Base-by-base conservation (phyloP, 2,797 vertebrate genomes). In the Liparis tanakae region DNA sequence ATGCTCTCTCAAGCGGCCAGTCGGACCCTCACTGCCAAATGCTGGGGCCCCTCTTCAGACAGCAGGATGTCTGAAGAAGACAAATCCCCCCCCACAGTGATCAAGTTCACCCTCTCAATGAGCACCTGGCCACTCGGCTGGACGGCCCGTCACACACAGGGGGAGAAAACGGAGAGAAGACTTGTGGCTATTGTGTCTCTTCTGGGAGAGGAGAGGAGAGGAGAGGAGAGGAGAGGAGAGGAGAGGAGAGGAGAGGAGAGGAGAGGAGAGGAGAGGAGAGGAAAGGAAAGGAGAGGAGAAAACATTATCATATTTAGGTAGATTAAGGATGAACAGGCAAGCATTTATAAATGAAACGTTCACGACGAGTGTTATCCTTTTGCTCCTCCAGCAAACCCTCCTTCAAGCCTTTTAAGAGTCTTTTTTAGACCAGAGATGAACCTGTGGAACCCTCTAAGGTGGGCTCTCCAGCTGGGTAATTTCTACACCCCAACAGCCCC, bases 401-500 rank as follows among this genome's bases (percentile, higher is more conserved):
- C 53, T 48, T 46, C 43, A 50, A 13, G 39, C 34, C 58, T 20
- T 80, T 94, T 94, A 91, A 93, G 94, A 94, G 90, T 70, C 36
- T 76, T 84, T 77, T 85, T 5, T 15, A 34, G 15, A 66, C 22
- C 25, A 30, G 30, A 39, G 20, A 5, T 44, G 44, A 48, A 56
- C 13, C 25, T 2, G 2, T 60, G 13, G 94, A 94, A 92, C 88
- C 93, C 84, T 93, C 93, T 66, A 92, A 94, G 95, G 94, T 95
- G 94, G 93, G 93, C 93, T 67, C 90, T 84, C 93, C 94, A 95
- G 92, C 94, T 87, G 54, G n/a, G 36, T 44, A 56, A 89, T 77
- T 71, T 83, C 84, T 77, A 67, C 90, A 90, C 87, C 89, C 46
- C 50, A n/a, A 53, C 48, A 25, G 15, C 36, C 18, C 57, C 67